Base-by-base conservation (phyloP, 2,113 vertebrate genomes). In the Petrocephalus zakoni region DNA sequence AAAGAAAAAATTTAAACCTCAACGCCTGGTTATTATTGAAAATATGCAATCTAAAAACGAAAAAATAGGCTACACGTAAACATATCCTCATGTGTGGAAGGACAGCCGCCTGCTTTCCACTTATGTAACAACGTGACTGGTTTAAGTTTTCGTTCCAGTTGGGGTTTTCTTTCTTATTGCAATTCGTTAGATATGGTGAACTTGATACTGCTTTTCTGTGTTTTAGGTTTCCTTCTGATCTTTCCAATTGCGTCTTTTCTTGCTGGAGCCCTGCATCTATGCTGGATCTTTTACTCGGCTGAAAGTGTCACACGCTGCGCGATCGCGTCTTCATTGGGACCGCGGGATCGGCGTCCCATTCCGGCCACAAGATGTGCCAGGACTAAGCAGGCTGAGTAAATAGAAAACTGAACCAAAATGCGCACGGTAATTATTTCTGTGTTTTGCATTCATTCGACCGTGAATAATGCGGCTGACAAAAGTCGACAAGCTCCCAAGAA, bases 301-400 rank as follows among this genome's bases (percentile, higher is more conserved):
- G 81, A 92, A 85, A n/a, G 56, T n/a, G 47, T 81, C 89, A 83
- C 47, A 10, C n/a, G 89, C 52, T 88, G 91, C 90, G 89, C 89
- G 88, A 68, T 86, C 87, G 82, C 64, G 22, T 72, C 46, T 61
- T 75, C 78, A 82, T 47, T n/a, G 91, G 88, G 90, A 87, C 90
- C 87, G 87, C 92, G 87, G 89, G 34, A 89, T 92, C 75, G 87
- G 51, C 88, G 85, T 90, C 75, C 61, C 61, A 29, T 3, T 68
- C 61, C 61, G n/a, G 29, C 6, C 34, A 17, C 15, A 19, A 42
- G 72, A 42, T 78, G 13, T 78, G 72, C 34, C 34, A 78, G 34
- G 72, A 15, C n/a, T 68, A 29, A 68, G 25, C n/a, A n/a, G n/a
- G 68, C 68, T 6, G 29, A 42, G 15, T 78, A 78, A 42, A 78